Conservation (phyloP, 2,797 vertebrate species). For the Hemitrygon akajei region DNA sequence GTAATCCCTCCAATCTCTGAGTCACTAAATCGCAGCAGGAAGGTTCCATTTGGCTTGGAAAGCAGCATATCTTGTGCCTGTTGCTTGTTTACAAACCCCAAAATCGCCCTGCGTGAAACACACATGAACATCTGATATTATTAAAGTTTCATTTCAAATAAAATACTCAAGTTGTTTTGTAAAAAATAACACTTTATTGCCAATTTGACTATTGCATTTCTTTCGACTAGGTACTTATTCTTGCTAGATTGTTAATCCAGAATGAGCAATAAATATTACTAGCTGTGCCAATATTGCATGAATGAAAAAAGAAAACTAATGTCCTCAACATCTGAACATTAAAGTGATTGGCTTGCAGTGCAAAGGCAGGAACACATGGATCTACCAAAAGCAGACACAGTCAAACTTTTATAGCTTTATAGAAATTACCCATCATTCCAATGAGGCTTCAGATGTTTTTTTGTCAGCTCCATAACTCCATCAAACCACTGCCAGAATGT, state of each 20-base stretch:
- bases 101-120: constrained; percentile 68
- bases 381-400: constrained; percentile 14
- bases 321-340: not conserved
- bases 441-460: constrained; percentile 82
- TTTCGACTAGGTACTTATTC: not conserved
- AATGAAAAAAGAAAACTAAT: not conserved
- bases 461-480: constrained; percentile 91
- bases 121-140: not conserved
- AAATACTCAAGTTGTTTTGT: not conserved
- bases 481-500: constrained; percentile 99
- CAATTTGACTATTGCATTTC: not conserved
- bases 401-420: not conserved
- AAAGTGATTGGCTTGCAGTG: not conserved
- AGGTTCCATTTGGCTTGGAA: constrained; percentile 90
- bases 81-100: constrained; percentile 94
- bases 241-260: not conserved
- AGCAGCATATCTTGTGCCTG: constrained; percentile 88
- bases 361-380: not conserved
- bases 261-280: no score
- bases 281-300: no score
- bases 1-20: constrained; percentile 94
- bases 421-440: constrained; percentile 87
- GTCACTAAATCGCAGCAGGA: constrained; percentile 89
- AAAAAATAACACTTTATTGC: not conserved
- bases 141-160: not conserved